These are phyloP conservation scores for Acromyrmex heyeri DNA, from an alignment of 1,140 invertebrate species.

Conservation along the genomic window DNA sequence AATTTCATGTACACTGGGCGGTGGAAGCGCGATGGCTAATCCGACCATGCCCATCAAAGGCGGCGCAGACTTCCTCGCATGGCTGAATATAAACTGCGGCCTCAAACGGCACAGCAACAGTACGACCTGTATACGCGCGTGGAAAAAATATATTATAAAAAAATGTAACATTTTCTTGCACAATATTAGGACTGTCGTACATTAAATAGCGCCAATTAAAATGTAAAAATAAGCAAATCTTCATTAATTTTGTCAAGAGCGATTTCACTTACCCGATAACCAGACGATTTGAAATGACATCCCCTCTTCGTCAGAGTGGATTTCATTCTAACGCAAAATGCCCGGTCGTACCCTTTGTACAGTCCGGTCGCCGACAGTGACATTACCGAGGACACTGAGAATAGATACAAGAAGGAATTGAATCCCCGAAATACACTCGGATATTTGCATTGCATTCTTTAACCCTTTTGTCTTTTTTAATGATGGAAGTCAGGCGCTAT, in stretches of 20 bases:
- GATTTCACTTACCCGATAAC: slow-evolving; percentile 95
- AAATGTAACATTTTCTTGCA: neutral
- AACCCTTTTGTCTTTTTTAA: neutral
- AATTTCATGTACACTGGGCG: slow-evolving; percentile 98
- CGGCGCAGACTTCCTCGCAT: slow-evolving; percentile 93
- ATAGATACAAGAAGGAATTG: slow-evolving; percentile 72
- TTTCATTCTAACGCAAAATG: slow-evolving; percentile 99
- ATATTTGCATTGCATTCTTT: neutral
- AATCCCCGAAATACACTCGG: neutral
- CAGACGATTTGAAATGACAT: slow-evolving; percentile 99
- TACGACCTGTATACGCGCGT: slow-evolving; percentile 91
- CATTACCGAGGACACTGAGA: slow-evolving; percentile 95
- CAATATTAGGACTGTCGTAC: neutral
- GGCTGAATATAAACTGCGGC: slow-evolving; percentile 96
- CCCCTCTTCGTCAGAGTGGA: slow-evolving; percentile 98
- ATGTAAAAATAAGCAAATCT: neutral
- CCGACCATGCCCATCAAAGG: slow-evolving; percentile 97
- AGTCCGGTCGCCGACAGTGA: slow-evolving; percentile 90
- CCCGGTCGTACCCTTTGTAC: slow-evolving; percentile 95
- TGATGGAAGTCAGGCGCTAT: neutral
- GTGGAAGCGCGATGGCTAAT: slow-evolving; percentile 97
- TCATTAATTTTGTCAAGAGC: slow-evolving; percentile 65
- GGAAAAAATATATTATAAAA: neutral
- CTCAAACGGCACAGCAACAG: slow-evolving; percentile 95
- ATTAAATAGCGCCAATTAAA: neutral